Evolutionary conservation across 2,113 vertebrate genomes (phyloP).

Genomic region (Lasiurus cinereus): DNA sequence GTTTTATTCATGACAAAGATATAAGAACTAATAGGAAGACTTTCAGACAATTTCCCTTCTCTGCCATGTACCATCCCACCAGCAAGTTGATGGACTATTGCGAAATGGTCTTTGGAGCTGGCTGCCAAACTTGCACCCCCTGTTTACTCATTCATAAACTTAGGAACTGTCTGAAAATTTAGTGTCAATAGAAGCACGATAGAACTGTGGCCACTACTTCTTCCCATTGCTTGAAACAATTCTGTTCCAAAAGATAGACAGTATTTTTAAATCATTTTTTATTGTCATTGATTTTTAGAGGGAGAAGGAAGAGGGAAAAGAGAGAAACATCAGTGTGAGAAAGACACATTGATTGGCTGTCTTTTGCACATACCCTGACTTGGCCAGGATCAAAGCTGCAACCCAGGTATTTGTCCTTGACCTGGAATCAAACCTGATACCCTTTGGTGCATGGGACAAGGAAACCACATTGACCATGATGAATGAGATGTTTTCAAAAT

Average conservation of each 20-base stretch:
- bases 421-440: too few relatives aligned
- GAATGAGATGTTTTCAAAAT: conserved; percentile 35
- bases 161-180: neutral
- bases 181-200: neutral
- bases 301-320: neutral
- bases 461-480: too few relatives aligned
- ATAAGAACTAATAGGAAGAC: neutral
- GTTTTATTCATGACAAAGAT: neutral
- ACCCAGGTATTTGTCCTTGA: neutral
- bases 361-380: neutral
- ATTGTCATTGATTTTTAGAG: neutral
- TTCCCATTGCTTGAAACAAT: neutral
- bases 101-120: neutral
- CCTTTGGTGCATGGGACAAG: neutral
- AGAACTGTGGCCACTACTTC: neutral
- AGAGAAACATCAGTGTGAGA: neutral
- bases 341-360: neutral
- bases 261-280: neutral
- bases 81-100: neutral
- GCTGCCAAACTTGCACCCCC: neutral
- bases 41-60: neutral
- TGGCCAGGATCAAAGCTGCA: neutral
- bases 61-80: neutral
- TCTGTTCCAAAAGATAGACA: neutral
- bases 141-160: neutral